These are phyloP conservation scores for Littorina saxatilis DNA, from an alignment of 1,140 invertebrate species.

Conservation along the genomic window DNA sequence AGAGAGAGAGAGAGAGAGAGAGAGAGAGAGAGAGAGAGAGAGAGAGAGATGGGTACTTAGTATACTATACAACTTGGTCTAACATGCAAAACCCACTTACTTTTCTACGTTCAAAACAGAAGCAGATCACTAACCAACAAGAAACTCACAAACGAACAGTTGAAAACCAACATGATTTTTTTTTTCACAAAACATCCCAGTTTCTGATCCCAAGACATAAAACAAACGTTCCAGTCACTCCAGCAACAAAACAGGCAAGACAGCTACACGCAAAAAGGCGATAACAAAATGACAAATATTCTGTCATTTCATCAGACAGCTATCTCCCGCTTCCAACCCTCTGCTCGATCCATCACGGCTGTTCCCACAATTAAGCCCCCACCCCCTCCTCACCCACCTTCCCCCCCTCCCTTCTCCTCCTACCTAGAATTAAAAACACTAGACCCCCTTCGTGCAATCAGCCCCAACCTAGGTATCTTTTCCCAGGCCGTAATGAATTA, in stretches of 20 bases:
- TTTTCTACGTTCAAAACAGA: no score
- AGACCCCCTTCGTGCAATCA: neutral
- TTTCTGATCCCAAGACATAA: no score
- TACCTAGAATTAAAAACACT: slow-evolving; percentile 30
- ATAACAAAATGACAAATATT: slow-evolving; percentile 35
- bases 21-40: no score
- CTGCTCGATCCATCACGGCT: neutral
- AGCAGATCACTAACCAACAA: no score
- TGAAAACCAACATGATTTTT: no score
- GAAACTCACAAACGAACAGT: no score
- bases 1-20: no score
- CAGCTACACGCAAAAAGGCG: neutral
- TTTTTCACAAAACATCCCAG: no score
- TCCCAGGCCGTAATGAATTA: slow-evolving; percentile 35
- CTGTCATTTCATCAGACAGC: slow-evolving; percentile 31
- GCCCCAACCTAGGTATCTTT: slow-evolving; percentile 1
- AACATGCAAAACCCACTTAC: no score
- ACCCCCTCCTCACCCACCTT: neutral
- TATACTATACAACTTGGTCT: no score
- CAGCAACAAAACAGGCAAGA: neutral
- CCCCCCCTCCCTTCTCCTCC: slow-evolving; percentile 9
- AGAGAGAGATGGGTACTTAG: no score
- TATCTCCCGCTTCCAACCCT: neutral
- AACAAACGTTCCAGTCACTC: neutral
- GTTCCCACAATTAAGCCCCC: neutral